Base-by-base conservation (phyloP, 1,140 invertebrate genomes). In the Bilobella aurantiaca region DNA sequence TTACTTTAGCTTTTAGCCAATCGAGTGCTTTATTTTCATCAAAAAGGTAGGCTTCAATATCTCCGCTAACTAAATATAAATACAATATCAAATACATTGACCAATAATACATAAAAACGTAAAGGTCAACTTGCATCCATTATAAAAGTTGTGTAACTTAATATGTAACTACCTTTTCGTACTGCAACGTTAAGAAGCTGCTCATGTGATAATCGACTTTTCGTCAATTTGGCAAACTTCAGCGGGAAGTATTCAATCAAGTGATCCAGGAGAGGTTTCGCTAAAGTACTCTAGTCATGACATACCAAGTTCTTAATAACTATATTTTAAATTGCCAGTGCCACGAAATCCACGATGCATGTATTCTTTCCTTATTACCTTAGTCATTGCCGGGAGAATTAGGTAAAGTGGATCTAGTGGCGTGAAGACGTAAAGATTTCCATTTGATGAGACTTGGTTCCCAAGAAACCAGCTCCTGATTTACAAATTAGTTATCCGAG, bases 371-470 rank as follows among this genome's bases (percentile, higher is more conserved):
- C 14, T 14, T 58, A 2, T 28, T 69, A 73, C 72, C 65, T 74
- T 71, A 46, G 21, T 3, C 8, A 74, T 60, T 27, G 62, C 56
- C 8, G 69, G 69, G 14, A 71, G 5, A 1, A 71, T 46, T 2
- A 73, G 34, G 47, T 73, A 74, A 14, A 74, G 63, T 57, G 73
- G 71, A 53, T 74, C 71, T 14, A 74, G 27, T 28, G 59, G 65
- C 29, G 69, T 74, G 1, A 49, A 62, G 3, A 70, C 47, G 37
- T 66, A 65, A 1, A 69, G 31, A 62, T 69, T 69, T 18, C 73
- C 73, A 68, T 74, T 69, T n/a, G 73, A 73, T 23, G 69, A 34
- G 18, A 73, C 66, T 3, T 21, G 14, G 25, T 73, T 61, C 27
- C 67, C 66, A 34, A 70, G 29, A 66, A 73, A 73, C 72, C 72